Evolutionary conservation across 2,113 vertebrate species (phyloP), one percentile per base, ranked within the genome.

Genomic region (Indicator maculatus): DNA sequence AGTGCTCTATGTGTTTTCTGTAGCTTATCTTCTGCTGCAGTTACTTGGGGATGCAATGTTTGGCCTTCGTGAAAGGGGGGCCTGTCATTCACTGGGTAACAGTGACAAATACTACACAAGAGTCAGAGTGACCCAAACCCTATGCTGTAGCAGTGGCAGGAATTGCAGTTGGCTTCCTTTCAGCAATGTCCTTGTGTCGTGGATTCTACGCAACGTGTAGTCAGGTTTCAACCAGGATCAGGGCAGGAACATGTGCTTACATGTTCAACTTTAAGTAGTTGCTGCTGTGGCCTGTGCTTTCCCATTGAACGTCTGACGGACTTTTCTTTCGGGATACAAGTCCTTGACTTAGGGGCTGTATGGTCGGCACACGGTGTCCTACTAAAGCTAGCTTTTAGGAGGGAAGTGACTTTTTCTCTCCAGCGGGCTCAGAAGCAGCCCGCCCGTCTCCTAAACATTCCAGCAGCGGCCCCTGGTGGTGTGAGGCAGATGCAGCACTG

Each of bases 401-500:
- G n/a, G 44, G 63, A 23, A 41, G 58, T 24, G 15, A 8, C 0
- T 52, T 61, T 74, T 26, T 7, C 5, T 24, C 79, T 44, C 10
- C 3, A 2, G 2, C 28, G 10, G n/a, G 8, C 53, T 45, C 21
- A 4, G 0, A 9, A 19, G 26, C 28, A 47, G 58, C 61, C 14
- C 1, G 20, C 64, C 65, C 1, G 27, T 67, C 61, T 72, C 5
- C 0, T 39, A 12, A 3, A 33, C 36, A 11, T 60, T 71, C 76
- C 83, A 16, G 73, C 92, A 93, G 96, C 83, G 90, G 21, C 96
- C 26, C 59, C 93, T 86, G 79, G 8, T 64, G 92, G 92, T 52
- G 0, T 5, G 11, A 30, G 55, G 44, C 44, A 7, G 50, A 18
- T 16, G 18, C 45, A 73, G 66, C 47, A n/a, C 41, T 15, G 8